Evolutionary conservation across 2,888 invertebrate genomes (phyloP).

Genomic region (Amblyteles armatorius): DNA sequence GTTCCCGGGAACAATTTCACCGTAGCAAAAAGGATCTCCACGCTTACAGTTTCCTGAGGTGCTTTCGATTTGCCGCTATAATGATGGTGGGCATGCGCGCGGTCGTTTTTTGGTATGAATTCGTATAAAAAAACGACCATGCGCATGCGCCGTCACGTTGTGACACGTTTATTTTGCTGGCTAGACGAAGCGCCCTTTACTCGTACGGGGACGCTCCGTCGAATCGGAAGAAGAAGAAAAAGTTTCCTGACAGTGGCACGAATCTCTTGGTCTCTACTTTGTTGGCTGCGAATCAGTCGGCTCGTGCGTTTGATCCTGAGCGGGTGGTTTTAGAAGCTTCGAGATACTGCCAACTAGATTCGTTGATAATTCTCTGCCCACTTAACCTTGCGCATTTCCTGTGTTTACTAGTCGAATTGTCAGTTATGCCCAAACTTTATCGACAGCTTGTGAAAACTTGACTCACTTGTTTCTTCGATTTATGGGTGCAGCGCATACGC

Average conservation of each 20-base stretch:
- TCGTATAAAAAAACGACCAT: too few relatives aligned
- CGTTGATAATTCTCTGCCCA: background rate
- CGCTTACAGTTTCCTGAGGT: too few relatives aligned
- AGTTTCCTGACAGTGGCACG: background rate
- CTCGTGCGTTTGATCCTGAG: background rate
- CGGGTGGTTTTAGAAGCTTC: background rate
- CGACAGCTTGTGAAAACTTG: background rate
- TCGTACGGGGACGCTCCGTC: too few relatives aligned
- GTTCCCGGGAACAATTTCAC: too few relatives aligned
- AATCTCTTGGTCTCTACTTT: background rate
- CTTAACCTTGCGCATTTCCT: background rate
- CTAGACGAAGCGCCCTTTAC: too few relatives aligned
- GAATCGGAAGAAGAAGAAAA: background rate
- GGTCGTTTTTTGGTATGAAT: too few relatives aligned
- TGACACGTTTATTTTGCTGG: too few relatives aligned
- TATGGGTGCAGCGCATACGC: constrained; percentile 79
- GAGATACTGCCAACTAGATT: background rate
- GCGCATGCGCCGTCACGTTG: too few relatives aligned
- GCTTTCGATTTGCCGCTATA: too few relatives aligned
- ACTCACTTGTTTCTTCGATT: constrained; percentile 68
- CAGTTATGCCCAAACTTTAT: constrained; percentile 34
- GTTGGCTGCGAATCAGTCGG: background rate
- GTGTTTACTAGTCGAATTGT: constrained; percentile 27
- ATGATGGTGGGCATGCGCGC: too few relatives aligned
- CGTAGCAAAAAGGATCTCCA: too few relatives aligned